Evolutionary conservation across 1,140 invertebrate species (phyloP).

Genomic region (Drosophila neocordata): DNA sequence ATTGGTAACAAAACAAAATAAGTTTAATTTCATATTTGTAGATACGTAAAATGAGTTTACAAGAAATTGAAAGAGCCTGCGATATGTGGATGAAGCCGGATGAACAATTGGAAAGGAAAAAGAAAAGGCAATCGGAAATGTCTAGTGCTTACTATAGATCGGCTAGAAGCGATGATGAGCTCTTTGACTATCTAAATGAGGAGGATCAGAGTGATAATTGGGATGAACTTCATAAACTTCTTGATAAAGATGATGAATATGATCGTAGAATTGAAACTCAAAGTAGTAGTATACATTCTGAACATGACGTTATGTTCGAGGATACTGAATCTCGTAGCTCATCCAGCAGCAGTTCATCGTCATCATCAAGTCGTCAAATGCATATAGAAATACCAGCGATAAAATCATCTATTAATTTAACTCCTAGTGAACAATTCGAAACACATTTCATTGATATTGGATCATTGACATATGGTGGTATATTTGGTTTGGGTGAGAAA

Average conservation of each 20-base stretch:
- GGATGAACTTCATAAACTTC: too few relatives aligned
- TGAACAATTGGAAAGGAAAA: not conserved
- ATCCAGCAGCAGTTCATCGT: not conserved
- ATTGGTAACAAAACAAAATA: too few relatives aligned
- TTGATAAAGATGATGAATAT: not conserved
- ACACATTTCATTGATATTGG: constrained; percentile 76
- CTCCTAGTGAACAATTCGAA: constrained; percentile 5
- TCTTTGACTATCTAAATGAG: not conserved
- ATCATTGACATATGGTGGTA: constrained; percentile 63
- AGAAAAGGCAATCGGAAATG: not conserved
- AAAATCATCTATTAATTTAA: too few relatives aligned
- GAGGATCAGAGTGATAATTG: too few relatives aligned
- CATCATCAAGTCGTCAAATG: not conserved
- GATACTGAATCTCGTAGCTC: not conserved
- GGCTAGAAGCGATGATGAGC: not conserved
- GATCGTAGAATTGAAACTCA: not conserved
- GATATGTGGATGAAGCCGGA: not conserved
- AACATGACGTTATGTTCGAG: not conserved
- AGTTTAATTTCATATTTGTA: not conserved
- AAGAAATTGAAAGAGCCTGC: constrained; percentile 37
- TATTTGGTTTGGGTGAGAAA: constrained; percentile 83
- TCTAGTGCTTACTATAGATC: not conserved
- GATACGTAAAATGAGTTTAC: constrained; percentile 52
- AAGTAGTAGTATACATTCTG: not conserved
- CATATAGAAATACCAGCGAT: not conserved